Conservation (phyloP, 2,797 vertebrate species). For the Parauchenoglanis ngamensis region DNA sequence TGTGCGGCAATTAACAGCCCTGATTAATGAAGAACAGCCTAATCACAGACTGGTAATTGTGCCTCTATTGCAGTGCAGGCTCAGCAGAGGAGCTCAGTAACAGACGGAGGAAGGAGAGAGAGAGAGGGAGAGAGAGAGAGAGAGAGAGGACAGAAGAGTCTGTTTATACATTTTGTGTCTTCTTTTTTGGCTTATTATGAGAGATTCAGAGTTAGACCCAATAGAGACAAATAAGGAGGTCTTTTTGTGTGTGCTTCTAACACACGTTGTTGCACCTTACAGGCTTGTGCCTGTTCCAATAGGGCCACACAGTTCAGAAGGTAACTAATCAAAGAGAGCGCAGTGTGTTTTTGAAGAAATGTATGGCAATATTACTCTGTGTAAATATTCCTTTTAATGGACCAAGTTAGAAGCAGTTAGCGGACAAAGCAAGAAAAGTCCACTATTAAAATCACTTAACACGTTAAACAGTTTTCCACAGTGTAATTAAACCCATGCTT, state of each 20-base stretch:
- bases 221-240: slow-evolving; percentile 34
- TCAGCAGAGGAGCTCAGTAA: slow-evolving; percentile 42
- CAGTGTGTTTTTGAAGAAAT: slow-evolving; percentile 35
- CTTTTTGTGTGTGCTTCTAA: slow-evolving; percentile 16
- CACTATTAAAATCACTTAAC: background rate
- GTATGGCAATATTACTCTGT: slow-evolving; percentile 29
- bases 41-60: slow-evolving; percentile 71
- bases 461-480: background rate
- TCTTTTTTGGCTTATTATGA: slow-evolving; percentile 37
- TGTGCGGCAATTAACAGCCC: slow-evolving; percentile 91
- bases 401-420: background rate
- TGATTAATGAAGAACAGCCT: slow-evolving; percentile 98
- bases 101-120: slow-evolving; percentile 39
- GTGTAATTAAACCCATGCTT: background rate
- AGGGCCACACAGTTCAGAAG: slow-evolving; percentile 13
- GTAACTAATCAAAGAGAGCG: slow-evolving; percentile 32
- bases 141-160: background rate
- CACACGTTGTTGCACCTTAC: slow-evolving; percentile 23
- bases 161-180: slow-evolving; percentile 48
- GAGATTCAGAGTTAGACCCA: slow-evolving; percentile 34
- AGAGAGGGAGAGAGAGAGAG: slow-evolving; percentile 5
- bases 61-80: slow-evolving; percentile 48
- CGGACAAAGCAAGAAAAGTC: background rate
- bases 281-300: slow-evolving; percentile 1
- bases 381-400: slow-evolving; percentile 29